A percentile compares a stretch with the other conserved stretches of the same genome.
Evolutionary conservation across 2,797 vertebrate genomes (phyloP).

Genomic region (Danio tinwini): DNA sequence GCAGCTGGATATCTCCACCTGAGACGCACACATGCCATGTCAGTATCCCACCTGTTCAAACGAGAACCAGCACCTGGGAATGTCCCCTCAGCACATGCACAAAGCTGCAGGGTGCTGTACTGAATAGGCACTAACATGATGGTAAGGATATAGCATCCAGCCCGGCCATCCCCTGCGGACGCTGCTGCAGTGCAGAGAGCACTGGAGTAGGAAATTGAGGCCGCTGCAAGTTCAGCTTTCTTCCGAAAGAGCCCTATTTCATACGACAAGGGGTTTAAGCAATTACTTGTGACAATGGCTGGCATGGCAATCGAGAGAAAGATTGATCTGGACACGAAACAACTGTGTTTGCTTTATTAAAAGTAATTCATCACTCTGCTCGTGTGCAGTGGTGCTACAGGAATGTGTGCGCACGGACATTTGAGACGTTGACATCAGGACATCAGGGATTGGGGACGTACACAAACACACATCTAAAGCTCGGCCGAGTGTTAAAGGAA

Average conservation of each 20-base stretch:
- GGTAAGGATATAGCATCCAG: constrained; percentile 26
- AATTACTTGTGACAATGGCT: constrained; percentile 63
- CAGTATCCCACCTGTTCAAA: constrained; percentile 24
- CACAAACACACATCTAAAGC: constrained; percentile 41
- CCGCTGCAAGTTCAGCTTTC: constrained; percentile 55
- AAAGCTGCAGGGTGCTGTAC: not conserved
- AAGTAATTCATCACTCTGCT: constrained; percentile 64
- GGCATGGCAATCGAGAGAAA: constrained; percentile 60
- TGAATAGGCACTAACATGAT: constrained; percentile 8
- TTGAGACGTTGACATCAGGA: not conserved
- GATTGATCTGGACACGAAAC: constrained; percentile 62
- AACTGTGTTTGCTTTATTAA: constrained; percentile 66
- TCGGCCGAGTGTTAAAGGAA: constrained; percentile 41
- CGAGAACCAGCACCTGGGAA: constrained; percentile 3
- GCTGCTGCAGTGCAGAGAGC: constrained; percentile 47
- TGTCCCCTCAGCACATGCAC: not conserved
- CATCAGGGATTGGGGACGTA: constrained; percentile 30
- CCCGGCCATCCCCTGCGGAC: constrained; percentile 41
- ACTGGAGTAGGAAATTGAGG: constrained; percentile 61
- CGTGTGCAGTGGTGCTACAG: constrained; percentile 53
- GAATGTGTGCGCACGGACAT: constrained; percentile 21
- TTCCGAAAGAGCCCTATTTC: constrained; percentile 57
- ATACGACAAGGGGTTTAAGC: constrained; percentile 59
- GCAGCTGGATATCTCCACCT: too few species aligned
- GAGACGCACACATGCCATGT: constrained; percentile 48